Evolutionary conservation across 2,888 invertebrate genomes (phyloP), one percentile per base, ranked within the genome.

Genomic region (Dynastes maya): DNA sequence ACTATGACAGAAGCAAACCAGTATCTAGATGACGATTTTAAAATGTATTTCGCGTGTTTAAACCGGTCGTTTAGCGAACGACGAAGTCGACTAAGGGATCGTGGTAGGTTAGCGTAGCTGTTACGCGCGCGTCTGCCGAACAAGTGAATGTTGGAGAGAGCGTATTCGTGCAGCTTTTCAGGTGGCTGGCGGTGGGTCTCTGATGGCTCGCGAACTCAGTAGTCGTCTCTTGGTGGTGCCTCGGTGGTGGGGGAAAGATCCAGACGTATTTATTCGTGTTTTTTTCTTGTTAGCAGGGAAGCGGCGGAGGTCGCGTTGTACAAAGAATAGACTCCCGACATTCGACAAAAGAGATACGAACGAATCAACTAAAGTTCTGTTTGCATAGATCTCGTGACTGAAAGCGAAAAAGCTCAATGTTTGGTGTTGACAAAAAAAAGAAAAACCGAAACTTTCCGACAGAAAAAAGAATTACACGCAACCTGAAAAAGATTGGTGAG

Each of bases 181-280:
- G 49, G 68, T 68, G 63, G 63, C 29, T 68, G 63, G 63, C 29
- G 68, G 68, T 51, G 68, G 27, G 29, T 68, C 49, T 68, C 51
- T 68, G 51, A 29, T 16, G 22, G 55, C 13, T 1, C 53, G 53
- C 13, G 55, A 58, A 45, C 11, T 45, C 32, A 5, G 32, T 45
- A 11, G 22, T 5, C 55, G 55, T 58, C 55, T 58, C 16, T 16
- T 6, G 2, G 1, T 4, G 4, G 9, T n/a, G 11, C 11, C 16
- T 8, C 22, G 55, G 27, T 58, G 22, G 55, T 58, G 55, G 55
- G 16, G 55, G 55, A 58, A 53, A 58, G 55, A 1, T 22, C n/a
- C 8, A 58, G 22, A 58, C 45, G 45, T 45, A 45, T 45, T 45
- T 45, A 45, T 45, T 11, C 45, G 45, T 45, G 45, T 45, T 45